A percentile compares a stretch with the other conserved stretches of the same genome.
Conservation (phyloP, 2,797 vertebrate species). For the Hafferia zeledoni region DNA sequence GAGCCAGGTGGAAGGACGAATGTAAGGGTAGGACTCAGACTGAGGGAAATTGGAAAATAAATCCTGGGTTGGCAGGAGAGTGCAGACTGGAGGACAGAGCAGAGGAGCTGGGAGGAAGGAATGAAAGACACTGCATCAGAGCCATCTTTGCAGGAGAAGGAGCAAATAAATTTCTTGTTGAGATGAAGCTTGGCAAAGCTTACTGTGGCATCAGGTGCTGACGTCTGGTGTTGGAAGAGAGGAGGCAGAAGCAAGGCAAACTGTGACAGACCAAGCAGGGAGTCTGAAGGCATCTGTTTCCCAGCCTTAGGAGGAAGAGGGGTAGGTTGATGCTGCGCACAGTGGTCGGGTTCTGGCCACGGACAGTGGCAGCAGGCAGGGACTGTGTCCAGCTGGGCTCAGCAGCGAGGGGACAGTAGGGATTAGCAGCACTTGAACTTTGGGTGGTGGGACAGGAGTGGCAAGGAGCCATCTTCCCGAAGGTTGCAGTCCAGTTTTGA, state of each 20-base stretch:
- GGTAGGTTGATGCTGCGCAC: not conserved
- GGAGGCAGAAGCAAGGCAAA: conserved; percentile 61
- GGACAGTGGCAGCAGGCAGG: not conserved
- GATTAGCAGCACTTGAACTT: not conserved
- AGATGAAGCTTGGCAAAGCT: conserved; percentile 62
- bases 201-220: conserved; percentile 63
- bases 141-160: conserved; percentile 40
- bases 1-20: not conserved
- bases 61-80: conserved; percentile 21
- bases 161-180: conserved; percentile 39
- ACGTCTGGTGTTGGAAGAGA: conserved; percentile 67
- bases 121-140: not conserved
- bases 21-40: not conserved
- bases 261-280: conserved; percentile 65
- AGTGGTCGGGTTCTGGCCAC: not conserved
- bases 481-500: not conserved
- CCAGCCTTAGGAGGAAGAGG: not conserved
- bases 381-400: not conserved
- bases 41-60: conserved; percentile 35
- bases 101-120: not conserved
- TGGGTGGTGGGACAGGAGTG: not conserved
- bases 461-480: not conserved
- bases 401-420: accelerated
- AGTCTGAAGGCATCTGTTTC: conserved; percentile 54
- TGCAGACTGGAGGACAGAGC: not conserved